These are phyloP conservation scores for Aphrocallistes beatrix DNA, from an alignment of 37 sponge, comb jelly and placozoan species.

Conservation along the genomic window DNA sequence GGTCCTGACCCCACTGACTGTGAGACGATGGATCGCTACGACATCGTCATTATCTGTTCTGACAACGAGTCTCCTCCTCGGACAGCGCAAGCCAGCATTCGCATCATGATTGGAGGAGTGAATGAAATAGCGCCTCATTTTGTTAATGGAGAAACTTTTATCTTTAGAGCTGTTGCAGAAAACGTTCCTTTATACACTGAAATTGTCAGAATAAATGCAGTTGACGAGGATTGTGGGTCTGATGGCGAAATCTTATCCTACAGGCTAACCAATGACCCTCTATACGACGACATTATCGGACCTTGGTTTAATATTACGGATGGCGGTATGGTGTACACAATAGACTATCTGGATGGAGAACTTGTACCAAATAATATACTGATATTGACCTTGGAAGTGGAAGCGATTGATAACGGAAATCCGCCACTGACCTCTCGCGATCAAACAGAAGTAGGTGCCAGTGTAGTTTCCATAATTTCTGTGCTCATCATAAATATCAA, in stretches of 20 bases:
- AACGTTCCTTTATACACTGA: neutral
- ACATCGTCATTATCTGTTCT: neutral
- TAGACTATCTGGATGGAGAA: neutral
- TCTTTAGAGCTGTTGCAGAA: neutral
- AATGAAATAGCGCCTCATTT: neutral
- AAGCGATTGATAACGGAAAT: neutral
- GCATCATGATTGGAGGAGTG: neutral
- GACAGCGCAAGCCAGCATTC: neutral
- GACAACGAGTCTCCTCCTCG: neutral
- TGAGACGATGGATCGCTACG: neutral
- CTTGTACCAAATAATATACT: neutral
- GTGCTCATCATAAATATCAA: neutral
- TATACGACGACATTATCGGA: neutral
- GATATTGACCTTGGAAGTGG: neutral
- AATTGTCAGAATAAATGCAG: neutral
- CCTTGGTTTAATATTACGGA: neutral
- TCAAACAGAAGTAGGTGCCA: neutral
- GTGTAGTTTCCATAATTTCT: neutral
- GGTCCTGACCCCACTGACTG: neutral
- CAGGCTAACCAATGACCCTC: neutral
- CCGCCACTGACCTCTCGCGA: neutral
- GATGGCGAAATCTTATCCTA: neutral
- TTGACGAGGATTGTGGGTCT: neutral
- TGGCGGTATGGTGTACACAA: neutral
- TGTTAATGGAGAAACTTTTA: neutral